A percentile compares a stretch with the other conserved stretches of the same genome.
Evolutionary conservation across 2,797 vertebrate genomes (phyloP).

Genomic region (Microctenopoma stevenorrisi): DNA sequence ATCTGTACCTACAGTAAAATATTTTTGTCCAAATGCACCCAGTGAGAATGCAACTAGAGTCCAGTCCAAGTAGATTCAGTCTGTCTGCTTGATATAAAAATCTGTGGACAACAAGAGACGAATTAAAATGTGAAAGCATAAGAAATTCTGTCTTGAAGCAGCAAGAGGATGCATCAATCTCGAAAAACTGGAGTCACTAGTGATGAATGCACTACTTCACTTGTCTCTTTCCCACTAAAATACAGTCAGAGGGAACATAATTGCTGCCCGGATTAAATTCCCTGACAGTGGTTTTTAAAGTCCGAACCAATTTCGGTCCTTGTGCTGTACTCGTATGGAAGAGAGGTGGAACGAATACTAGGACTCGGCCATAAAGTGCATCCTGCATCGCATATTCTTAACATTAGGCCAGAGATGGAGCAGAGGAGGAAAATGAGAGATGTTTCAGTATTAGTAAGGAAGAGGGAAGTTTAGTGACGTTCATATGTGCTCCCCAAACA

Average conservation of each 20-base stretch:
- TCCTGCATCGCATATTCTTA: not conserved
- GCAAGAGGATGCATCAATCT: slow-evolving; percentile 10
- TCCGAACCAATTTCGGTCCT: not conserved
- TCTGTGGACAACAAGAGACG: slow-evolving; percentile 7
- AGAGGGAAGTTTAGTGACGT: too few relatives aligned
- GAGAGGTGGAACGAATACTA: not conserved
- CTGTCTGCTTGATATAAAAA: slow-evolving; percentile 12
- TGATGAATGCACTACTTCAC: not conserved
- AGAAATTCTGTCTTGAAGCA: slow-evolving; percentile 1
- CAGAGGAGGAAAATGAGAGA: too few relatives aligned
- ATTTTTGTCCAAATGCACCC: slow-evolving; percentile 3
- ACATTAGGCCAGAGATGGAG: too few relatives aligned
- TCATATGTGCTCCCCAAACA: too few relatives aligned
- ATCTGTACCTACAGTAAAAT: slow-evolving; percentile 9
- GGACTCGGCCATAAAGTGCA: not conserved
- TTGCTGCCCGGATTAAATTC: not conserved
- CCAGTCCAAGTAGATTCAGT: slow-evolving; percentile 5
- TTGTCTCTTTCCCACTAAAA: not conserved
- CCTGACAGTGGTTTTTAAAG: not conserved
- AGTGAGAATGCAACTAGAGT: slow-evolving; percentile 16
- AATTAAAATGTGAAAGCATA: not conserved
- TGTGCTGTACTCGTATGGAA: too few relatives aligned
- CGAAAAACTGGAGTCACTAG: slow-evolving; percentile 2
- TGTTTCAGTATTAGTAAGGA: too few relatives aligned
- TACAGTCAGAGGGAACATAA: not conserved